Percentiles rank a stretch among this genome's conserved stretches.
phyloP scores from a whole-genome alignment of 2,888 invertebrate genomes.

The Callimorpha dominula region DNA sequence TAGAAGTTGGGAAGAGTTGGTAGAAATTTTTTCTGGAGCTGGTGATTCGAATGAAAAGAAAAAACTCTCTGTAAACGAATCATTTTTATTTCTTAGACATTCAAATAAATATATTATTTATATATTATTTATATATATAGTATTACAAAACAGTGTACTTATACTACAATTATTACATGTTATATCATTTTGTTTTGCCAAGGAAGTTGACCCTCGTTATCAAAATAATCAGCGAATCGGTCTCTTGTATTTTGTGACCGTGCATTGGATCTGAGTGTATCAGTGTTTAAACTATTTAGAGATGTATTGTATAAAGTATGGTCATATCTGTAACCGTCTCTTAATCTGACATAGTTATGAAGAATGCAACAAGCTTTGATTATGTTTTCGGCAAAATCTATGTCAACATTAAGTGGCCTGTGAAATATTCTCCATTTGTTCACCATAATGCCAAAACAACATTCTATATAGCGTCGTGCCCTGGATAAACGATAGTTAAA shows the following conservation, averaged over 20 bases:
- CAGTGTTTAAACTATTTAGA: too few relatives aligned
- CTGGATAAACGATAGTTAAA: conserved; percentile 25
- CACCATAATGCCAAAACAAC: conserved; percentile 23
- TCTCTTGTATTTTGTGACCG: too few relatives aligned
- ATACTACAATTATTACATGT: too few relatives aligned
- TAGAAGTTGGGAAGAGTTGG: conserved; percentile 4
- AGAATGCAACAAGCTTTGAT: conserved; percentile 27
- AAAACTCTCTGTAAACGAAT: conserved; percentile 21
- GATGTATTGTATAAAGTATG: conserved; percentile 7
- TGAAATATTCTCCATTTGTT: conserved; percentile 36
- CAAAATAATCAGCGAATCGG: too few relatives aligned
- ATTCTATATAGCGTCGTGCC: conserved; percentile 28
- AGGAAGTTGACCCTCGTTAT: background rate
- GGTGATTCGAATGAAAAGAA: conserved; percentile 36
- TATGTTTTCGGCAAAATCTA: conserved; percentile 26
- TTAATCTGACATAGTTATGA: conserved; percentile 21
- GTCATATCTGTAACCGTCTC: conserved; percentile 18
- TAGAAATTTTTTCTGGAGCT: conserved; percentile 7
- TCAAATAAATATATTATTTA: too few relatives aligned
- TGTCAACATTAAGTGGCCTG: conserved; percentile 22
- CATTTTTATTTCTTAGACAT: too few relatives aligned
- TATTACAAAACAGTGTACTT: too few relatives aligned
- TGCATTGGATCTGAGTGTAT: too few relatives aligned
- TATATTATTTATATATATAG: background rate
- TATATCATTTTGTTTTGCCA: conserved; percentile 31